Evolutionary conservation across 2,888 invertebrate genomes (phyloP), one percentile per base, ranked within the genome.

Genomic region (Halocaridina rubra): DNA sequence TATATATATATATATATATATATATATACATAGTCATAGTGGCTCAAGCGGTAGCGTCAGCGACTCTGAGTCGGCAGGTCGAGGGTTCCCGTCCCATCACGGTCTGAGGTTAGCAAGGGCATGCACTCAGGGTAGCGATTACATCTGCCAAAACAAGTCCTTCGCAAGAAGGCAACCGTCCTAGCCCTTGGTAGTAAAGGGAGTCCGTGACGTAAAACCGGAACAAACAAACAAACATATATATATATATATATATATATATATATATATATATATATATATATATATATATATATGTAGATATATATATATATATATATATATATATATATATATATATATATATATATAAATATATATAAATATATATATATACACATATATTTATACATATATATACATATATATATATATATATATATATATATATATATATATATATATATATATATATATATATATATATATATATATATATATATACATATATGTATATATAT

Each of bases 21-120:
- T 64, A 64, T 64, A 64, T 64, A 64, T 64, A 64, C 24, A 64
- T 64, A 64, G n/a, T n/a, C n/a, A n/a, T n/a, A n/a, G n/a, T n/a
- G n/a, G n/a, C n/a, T n/a, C n/a, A n/a, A n/a, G n/a, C n/a, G n/a
- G n/a, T n/a, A n/a, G n/a, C n/a, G n/a, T n/a, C n/a, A n/a, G n/a
- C n/a, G n/a, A n/a, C n/a, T n/a, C n/a, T n/a, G n/a, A n/a, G n/a
- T n/a, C n/a, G n/a, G n/a, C n/a, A n/a, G n/a, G n/a, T n/a, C n/a
- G n/a, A n/a, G n/a, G n/a, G n/a, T n/a, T n/a, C n/a, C n/a, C n/a
- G n/a, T n/a, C n/a, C n/a, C n/a, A n/a, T n/a, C n/a, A n/a, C n/a
- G n/a, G n/a, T n/a, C n/a, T n/a, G n/a, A n/a, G n/a, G n/a, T n/a
- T n/a, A n/a, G n/a, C n/a, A n/a, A n/a, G n/a, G n/a, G n/a, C n/a